A percentile compares a stretch with the other conserved stretches of the same genome.
Evolutionary conservation across 92 coral and sea anemone genomes (phyloP).

Genomic region (Parazoanthus darwini): DNA sequence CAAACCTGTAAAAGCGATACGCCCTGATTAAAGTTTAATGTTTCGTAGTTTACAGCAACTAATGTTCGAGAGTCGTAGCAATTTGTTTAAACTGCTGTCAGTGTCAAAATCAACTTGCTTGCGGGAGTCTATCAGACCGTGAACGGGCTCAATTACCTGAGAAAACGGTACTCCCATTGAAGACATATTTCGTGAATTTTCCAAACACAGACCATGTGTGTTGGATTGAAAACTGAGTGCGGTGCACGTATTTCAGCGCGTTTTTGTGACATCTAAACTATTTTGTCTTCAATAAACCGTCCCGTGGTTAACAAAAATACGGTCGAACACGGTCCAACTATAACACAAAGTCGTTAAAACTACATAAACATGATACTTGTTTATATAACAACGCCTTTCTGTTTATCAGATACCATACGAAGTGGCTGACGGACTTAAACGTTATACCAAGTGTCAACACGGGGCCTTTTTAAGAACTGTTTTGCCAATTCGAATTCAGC

Average conservation of each 20-base stretch:
- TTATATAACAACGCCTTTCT: background rate
- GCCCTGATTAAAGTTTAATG: background rate
- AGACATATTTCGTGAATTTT: no score
- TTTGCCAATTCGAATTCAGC: background rate
- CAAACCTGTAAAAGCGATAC: background rate
- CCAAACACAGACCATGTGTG: no score
- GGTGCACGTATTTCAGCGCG: background rate
- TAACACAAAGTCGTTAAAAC: constrained; percentile 8
- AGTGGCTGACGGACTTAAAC: constrained; percentile 10
- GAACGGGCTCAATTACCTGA: background rate
- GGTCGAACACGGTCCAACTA: background rate
- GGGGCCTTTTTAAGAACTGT: background rate
- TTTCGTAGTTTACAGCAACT: background rate
- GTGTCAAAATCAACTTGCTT: background rate
- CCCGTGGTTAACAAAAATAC: constrained; percentile 1
- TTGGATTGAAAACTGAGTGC: background rate
- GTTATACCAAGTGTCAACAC: constrained; percentile 3
- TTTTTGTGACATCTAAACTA: no score
- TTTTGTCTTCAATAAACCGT: background rate
- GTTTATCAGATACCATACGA: constrained; percentile 35
- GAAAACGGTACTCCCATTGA: no score
- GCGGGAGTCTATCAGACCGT: background rate
- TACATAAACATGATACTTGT: constrained; percentile 5
- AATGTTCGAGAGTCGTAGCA: background rate
- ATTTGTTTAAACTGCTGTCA: no score